Evolutionary conservation across 2,888 invertebrate species (phyloP).

Genomic region (Polymixis lichenea): DNA sequence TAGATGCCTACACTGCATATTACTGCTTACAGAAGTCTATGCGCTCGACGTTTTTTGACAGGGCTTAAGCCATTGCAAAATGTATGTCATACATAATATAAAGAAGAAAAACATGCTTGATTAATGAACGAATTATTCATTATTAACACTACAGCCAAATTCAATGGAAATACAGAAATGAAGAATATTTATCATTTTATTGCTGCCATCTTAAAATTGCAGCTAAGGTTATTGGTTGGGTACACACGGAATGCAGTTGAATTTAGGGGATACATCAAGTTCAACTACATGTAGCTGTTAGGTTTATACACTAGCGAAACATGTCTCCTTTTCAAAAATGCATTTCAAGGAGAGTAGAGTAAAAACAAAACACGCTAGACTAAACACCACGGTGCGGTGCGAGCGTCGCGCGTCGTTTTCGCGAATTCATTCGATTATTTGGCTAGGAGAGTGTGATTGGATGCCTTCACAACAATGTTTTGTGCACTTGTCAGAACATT

Average conservation of each 20-base stretch:
- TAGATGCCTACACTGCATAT: too few relatives aligned
- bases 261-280: not conserved
- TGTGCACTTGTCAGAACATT: too few relatives aligned
- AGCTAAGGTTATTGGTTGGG: not conserved
- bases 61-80: not conserved
- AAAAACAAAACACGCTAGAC: constrained; percentile 18
- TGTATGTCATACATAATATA: not conserved
- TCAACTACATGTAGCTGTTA: not conserved
- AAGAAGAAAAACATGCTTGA: not conserved
- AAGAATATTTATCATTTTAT: not conserved
- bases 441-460: not conserved
- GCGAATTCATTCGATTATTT: not conserved
- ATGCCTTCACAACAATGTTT: not conserved
- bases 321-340: not conserved
- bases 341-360: constrained; percentile 13
- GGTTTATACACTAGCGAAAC: not conserved
- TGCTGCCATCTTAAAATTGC: not conserved
- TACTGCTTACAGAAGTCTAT: not conserved
- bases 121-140: constrained; percentile 23
- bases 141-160: not conserved
- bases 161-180: not conserved
- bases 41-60: not conserved
- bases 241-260: not conserved
- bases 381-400: constrained; percentile 7
- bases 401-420: not conserved